phyloP scores from a whole-genome alignment of 2,113 vertebrate species.

The Salvelinus sp. region DNA sequence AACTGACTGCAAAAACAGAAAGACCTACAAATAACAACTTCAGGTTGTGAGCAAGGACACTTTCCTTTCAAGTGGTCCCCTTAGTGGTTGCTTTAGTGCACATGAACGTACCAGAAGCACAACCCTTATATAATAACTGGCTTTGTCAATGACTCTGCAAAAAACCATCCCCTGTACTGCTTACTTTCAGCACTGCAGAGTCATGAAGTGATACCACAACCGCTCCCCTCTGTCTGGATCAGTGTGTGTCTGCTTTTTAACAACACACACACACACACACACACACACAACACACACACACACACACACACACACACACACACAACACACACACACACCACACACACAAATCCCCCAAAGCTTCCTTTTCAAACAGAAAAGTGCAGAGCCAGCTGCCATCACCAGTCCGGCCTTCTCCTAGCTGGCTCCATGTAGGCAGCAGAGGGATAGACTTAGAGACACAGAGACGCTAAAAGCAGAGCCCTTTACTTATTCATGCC shows the following conservation, averaged over 20 bases:
- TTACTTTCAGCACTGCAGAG: too few species aligned
- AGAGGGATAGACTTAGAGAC: slow-evolving; percentile 2
- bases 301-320: slow-evolving; percentile 13
- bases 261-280: slow-evolving; percentile 15
- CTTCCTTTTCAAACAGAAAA: slow-evolving; percentile 37
- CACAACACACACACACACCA: neutral
- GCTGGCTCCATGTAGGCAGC: neutral
- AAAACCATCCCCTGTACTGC: too few species aligned
- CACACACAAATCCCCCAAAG: slow-evolving; percentile 41
- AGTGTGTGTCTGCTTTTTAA: neutral
- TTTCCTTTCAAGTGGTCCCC: too few species aligned
- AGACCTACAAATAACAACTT: too few species aligned
- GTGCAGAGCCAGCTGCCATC: slow-evolving; percentile 44
- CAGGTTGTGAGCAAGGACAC: too few species aligned
- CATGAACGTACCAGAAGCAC: too few species aligned
- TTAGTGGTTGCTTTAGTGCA: too few species aligned
- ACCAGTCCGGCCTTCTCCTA: neutral
- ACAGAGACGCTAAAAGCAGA: slow-evolving; percentile 54
- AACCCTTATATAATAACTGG: too few species aligned
- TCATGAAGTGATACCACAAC: too few species aligned
- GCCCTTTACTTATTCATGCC: slow-evolving; percentile 72
- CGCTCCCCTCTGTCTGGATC: too few species aligned
- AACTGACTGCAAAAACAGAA: too few species aligned
- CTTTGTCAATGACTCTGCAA: too few species aligned
- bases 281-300: neutral